A percentile compares a stretch with the other conserved stretches of the same genome.
phyloP scores from a whole-genome alignment of 2,888 invertebrate species.

The Yponomeuta evonymella region DNA sequence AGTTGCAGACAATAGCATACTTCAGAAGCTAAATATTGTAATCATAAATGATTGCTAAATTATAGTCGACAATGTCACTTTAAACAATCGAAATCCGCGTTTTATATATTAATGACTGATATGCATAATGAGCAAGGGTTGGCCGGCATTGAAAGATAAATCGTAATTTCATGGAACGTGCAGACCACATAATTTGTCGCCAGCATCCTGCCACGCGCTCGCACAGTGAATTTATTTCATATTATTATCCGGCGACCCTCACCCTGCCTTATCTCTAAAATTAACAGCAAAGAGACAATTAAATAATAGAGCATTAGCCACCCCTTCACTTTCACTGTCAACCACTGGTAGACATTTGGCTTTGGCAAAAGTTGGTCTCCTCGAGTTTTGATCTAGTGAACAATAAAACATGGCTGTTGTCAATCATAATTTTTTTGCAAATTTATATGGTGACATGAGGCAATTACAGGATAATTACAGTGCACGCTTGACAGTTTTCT shows the following conservation, averaged over 20 bases:
- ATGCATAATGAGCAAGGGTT: slow-evolving; percentile 68
- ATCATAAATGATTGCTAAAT: neutral
- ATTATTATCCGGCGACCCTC: slow-evolving; percentile 55
- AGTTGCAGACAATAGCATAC: neutral
- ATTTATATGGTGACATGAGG: too few relatives aligned
- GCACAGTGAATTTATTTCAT: slow-evolving; percentile 60
- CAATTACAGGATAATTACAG: too few relatives aligned
- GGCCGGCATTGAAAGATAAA: slow-evolving; percentile 44
- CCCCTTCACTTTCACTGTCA: slow-evolving; percentile 20
- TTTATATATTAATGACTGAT: slow-evolving; percentile 22
- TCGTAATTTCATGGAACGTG: slow-evolving; percentile 67
- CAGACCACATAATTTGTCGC: slow-evolving; percentile 66
- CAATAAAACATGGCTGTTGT: too few relatives aligned
- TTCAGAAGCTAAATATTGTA: neutral
- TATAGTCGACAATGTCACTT: neutral
- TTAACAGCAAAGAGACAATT: slow-evolving; percentile 51
- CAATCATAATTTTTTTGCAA: too few relatives aligned
- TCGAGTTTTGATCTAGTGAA: too few relatives aligned
- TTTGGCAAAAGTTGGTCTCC: neutral
- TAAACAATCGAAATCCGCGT: slow-evolving; percentile 16
- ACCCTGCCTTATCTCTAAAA: slow-evolving; percentile 54
- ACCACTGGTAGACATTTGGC: neutral
- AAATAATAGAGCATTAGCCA: slow-evolving; percentile 38
- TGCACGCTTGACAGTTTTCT: too few relatives aligned
- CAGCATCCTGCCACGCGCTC: slow-evolving; percentile 73